Evolutionary conservation across 2,888 invertebrate species (phyloP).

Genomic region (Cryptophagus acutangulus): DNA sequence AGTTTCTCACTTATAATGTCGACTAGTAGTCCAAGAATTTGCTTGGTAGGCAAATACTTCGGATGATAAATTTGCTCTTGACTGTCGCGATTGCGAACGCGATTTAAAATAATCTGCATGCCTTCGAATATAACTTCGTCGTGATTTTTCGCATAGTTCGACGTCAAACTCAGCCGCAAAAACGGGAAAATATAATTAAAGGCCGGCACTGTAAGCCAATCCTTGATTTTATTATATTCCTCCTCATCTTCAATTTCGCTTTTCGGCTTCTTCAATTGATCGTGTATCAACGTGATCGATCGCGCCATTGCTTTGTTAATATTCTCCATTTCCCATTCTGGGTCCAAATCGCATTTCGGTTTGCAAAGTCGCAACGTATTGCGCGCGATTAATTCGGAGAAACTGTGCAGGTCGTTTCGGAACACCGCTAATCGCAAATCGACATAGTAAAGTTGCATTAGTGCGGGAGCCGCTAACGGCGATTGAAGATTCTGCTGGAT

Average conservation of each 20-base stretch:
- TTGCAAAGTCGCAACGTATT: constrained; percentile 69
- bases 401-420: constrained; percentile 42
- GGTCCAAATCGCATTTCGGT: constrained; percentile 75
- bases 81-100: constrained; percentile 60
- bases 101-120: constrained; percentile 64
- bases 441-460: constrained; percentile 59
- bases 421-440: constrained; percentile 58
- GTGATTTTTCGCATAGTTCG: constrained; percentile 49
- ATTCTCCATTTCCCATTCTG: constrained; percentile 71
- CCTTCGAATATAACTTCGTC: constrained; percentile 57
- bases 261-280: constrained; percentile 38
- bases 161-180: constrained; percentile 58
- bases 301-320: constrained; percentile 58
- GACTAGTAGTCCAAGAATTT: constrained; percentile 76
- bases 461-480: constrained; percentile 69
- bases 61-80: constrained; percentile 59
- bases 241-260: constrained; percentile 24
- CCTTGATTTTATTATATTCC: constrained; percentile 10
- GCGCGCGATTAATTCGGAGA: constrained; percentile 62
- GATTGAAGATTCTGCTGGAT: constrained; percentile 65
- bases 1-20: constrained; percentile 63
- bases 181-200: constrained; percentile 82
- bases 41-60: constrained; percentile 70
- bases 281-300: constrained; percentile 57
- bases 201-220: constrained; percentile 58